Base-by-base conservation (phyloP, 2,113 vertebrate species). In the Myocastor coypus region DNA sequence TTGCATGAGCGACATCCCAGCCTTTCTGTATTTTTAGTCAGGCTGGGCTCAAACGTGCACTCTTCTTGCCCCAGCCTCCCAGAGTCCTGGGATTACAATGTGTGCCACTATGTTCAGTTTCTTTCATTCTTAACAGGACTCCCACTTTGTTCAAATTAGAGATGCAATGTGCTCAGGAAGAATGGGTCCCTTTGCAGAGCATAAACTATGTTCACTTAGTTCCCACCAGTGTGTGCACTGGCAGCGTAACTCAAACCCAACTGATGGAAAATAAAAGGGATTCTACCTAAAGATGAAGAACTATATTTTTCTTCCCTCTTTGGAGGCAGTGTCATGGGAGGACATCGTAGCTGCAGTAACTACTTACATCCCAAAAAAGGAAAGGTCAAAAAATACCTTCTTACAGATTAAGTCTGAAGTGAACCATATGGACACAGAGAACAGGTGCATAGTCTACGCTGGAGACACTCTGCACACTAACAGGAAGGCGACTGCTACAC, bases 71-170 rank as follows among this genome's bases (percentile, higher is more conserved):
- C 42, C 13, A 30, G 42, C 26, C 69, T 40, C n/a, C n/a, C 71
- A 42, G 69, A 10, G 9, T 42, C 24, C 42, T 78, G 28, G 42
- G 42, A 50, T 32, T 50, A 30, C 42, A 78, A 32, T 78, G 28
- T 32, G 50, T 24, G 8, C 59, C 57, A 82, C 14, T 34, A 75
- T 55, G 63, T 37, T 37, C 28, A 24, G 32, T 88, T 89, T 71
- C 42, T 88, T 75, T 69, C 42, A 85, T 82, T 93, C n/a, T 87
- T 75, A 71, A 78, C 14, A 86, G 30, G 91, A 85, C 50, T 86
- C 42, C 28, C 37, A 64, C 42, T 63, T 55, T 87, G n/a, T 73
- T 92, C 37, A 89, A 84, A 66, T 3, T 73, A 32, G 20, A 52
- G 46, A 69, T 37, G 17, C 37, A 73, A 26, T 22, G n/a, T 78